Evolutionary conservation across 2,797 vertebrate genomes (phyloP), one percentile per base, ranked within the genome.

Genomic region (Phoxinus dragarum): DNA sequence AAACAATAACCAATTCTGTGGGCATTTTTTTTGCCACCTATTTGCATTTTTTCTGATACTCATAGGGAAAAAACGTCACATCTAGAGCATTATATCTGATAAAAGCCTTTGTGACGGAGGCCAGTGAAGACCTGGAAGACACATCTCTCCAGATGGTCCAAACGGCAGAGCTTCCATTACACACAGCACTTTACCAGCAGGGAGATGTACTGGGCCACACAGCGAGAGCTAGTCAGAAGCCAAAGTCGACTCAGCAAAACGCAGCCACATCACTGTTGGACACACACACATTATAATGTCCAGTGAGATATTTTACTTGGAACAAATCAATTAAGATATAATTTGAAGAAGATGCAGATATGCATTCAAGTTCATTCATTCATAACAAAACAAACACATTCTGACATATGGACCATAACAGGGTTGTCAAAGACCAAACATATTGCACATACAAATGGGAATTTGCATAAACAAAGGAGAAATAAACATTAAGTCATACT

Each of bases 201-300:
- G 21, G 8, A 73, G 6, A 23, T 52, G 27, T 31, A 36, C n/a
- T n/a, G 74, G 75, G 85, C 78, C 85, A 84, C 76, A 87, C 74
- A 86, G 52, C 23, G 16, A 78, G 83, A 84, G 38, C 56, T 23
- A 54, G 77, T 9, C 66, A 67, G 16, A 38, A 74, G 85, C 73
- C 80, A 69, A 83, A 56, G 75, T 78, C 81, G 80, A 73, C 68
- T 87, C 83, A 87, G 83, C 88, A 87, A 85, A 88, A 85, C 88
- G 85, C 52, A 79, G 85, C 79, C 82, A 67, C 81, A 73, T 72
- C 80, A 72, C 52, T 36, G 68, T 27, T 59, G 40, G 17, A 82
- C 36, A 47, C 47, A 31, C 34, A 69, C 36, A 59, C n/a, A 12
- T 12, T 61, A 31, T 23, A 34, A 61, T 14, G 36, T 72, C 68